A percentile compares a stretch with the other conserved stretches of the same genome.
Evolutionary conservation across 1,140 invertebrate species (phyloP).

Genomic region (Rhyzopertha dominica): DNA sequence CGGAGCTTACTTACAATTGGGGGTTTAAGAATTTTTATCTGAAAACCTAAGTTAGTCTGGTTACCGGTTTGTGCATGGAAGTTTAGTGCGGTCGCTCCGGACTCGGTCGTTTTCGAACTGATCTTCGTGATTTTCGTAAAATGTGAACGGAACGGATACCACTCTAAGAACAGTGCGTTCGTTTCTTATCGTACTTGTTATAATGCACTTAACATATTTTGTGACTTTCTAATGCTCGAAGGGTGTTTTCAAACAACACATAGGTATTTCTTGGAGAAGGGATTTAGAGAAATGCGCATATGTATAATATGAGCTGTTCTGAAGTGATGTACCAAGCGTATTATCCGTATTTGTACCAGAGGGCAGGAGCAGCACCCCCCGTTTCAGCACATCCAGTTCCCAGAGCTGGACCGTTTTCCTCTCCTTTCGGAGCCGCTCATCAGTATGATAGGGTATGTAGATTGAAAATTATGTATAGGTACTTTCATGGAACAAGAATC

Average conservation of each 20-base stretch:
- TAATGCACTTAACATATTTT: not conserved
- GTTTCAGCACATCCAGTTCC: slow-evolving; percentile 44
- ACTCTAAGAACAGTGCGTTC: too few species aligned
- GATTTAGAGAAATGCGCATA: slow-evolving; percentile 32
- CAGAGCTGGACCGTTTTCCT: slow-evolving; percentile 42
- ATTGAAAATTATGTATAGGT: too few species aligned
- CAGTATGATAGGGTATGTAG: slow-evolving; percentile 52
- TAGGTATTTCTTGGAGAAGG: slow-evolving; percentile 10
- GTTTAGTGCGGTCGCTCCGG: slow-evolving; percentile 6
- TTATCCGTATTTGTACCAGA: slow-evolving; percentile 54
- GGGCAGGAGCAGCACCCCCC: slow-evolving; percentile 46
- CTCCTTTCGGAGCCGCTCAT: slow-evolving; percentile 45
- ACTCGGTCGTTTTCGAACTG: slow-evolving; percentile 6
- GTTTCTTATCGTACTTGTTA: slow-evolving; percentile 1
- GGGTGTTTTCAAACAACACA: slow-evolving; percentile 1
- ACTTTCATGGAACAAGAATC: too few species aligned
- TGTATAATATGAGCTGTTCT: slow-evolving; percentile 52
- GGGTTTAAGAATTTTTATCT: slow-evolving; percentile 37
- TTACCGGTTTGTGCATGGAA: slow-evolving; percentile 27
- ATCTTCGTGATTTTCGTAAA: too few species aligned
- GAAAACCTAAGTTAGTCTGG: slow-evolving; percentile 24
- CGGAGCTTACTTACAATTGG: slow-evolving; percentile 17
- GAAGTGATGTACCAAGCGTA: slow-evolving; percentile 57
- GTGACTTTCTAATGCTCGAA: not conserved
- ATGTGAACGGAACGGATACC: too few species aligned